These are phyloP conservation scores for Onychomys leucogaster DNA, from an alignment of 2,797 vertebrate genomes.

Conservation along the genomic window DNA sequence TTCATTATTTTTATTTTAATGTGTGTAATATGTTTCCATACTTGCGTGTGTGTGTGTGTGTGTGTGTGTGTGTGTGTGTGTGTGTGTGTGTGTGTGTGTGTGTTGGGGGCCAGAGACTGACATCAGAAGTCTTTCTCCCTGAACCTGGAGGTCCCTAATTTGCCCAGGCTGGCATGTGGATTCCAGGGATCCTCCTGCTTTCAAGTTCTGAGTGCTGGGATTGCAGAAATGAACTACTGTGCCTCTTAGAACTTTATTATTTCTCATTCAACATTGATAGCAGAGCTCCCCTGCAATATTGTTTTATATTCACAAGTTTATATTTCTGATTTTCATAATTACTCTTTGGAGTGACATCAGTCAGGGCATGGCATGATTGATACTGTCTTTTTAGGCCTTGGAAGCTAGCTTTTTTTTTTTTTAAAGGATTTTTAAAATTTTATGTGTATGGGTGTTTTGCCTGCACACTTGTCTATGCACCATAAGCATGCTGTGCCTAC, in stretches of 20 bases:
- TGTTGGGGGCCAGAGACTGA: background rate
- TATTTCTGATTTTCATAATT: background rate
- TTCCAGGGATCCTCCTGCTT: background rate
- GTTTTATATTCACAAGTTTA: background rate
- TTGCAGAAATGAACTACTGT: background rate
- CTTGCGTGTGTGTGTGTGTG: background rate
- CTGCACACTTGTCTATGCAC: background rate
- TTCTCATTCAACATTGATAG: background rate
- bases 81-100: background rate
- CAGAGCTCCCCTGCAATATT: background rate
- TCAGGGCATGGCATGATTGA: background rate
- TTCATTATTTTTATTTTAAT: slow-evolving; percentile 16
- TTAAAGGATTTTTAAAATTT: background rate
- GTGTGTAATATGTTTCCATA: background rate
- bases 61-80: background rate
- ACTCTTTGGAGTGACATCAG: background rate
- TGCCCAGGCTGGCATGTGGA: background rate
- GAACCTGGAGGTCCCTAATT: background rate
- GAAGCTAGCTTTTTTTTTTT: background rate
- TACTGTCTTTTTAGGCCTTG: background rate
- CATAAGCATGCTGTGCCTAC: background rate
- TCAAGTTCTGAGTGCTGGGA: background rate
- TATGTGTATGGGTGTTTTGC: background rate
- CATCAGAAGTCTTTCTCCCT: background rate
- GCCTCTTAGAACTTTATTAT: background rate